Conservation (phyloP, 2,113 vertebrate genomes). For the Hoplias malabaricus region DNA sequence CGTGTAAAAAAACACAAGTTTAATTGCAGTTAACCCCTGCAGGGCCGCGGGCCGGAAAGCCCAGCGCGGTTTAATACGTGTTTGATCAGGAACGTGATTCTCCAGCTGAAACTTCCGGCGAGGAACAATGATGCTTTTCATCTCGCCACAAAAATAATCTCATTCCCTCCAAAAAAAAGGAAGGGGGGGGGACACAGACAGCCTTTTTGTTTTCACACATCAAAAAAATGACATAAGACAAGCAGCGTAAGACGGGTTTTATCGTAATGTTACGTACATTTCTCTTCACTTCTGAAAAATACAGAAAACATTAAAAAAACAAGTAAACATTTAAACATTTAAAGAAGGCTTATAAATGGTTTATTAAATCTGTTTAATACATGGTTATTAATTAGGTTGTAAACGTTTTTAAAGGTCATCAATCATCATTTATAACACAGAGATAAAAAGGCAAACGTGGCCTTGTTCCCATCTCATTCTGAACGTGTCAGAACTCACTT, state of each 20-base stretch:
- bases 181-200: not conserved
- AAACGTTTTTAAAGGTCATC: too few relatives aligned
- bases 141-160: conserved; percentile 10
- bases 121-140: conserved; percentile 24
- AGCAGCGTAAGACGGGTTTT: not conserved
- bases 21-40: conserved; percentile 30
- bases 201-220: not conserved
- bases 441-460: too few relatives aligned
- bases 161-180: not conserved
- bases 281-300: too few relatives aligned
- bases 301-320: too few relatives aligned
- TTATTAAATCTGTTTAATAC: too few relatives aligned
- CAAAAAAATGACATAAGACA: not conserved
- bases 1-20: not conserved
- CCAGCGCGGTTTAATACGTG: conserved; percentile 27
- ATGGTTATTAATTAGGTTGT: too few relatives aligned
- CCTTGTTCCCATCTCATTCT: too few relatives aligned
- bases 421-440: too few relatives aligned
- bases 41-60: conserved; percentile 31
- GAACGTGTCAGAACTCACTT: too few relatives aligned
- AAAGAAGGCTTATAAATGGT: too few relatives aligned
- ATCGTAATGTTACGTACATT: too few relatives aligned
- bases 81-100: conserved; percentile 31
- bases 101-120: conserved; percentile 21
- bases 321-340: too few relatives aligned